Evolutionary conservation across 1,140 invertebrate genomes (phyloP).

Genomic region (Proales similis): DNA sequence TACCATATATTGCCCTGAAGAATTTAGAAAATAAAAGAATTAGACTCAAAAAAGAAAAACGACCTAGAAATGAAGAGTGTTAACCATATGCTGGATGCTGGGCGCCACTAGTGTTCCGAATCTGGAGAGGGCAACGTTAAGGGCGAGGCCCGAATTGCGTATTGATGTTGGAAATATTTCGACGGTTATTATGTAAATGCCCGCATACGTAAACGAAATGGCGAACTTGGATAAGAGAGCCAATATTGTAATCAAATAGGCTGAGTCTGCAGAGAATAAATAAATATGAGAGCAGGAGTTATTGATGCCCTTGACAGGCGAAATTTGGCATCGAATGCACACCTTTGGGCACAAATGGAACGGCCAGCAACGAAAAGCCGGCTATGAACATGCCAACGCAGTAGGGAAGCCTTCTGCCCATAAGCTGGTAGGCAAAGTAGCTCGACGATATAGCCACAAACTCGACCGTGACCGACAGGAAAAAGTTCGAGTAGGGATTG

Average conservation of each 20-base stretch:
- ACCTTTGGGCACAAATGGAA: slow-evolving; percentile 27
- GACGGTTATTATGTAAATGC: slow-evolving; percentile 50
- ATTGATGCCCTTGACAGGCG: too few relatives aligned
- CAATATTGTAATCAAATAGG: slow-evolving; percentile 37
- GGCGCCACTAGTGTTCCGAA: slow-evolving; percentile 56
- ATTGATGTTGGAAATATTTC: slow-evolving; percentile 55
- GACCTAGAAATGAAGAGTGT: not conserved
- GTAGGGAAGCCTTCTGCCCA: slow-evolving; percentile 31
- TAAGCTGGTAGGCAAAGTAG: not conserved
- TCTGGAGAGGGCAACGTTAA: slow-evolving; percentile 55
- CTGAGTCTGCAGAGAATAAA: not conserved
- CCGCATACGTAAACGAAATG: slow-evolving; percentile 43
- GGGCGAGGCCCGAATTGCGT: slow-evolving; percentile 54
- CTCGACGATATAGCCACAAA: not conserved
- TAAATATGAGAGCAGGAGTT: not conserved
- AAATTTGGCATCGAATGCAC: not conserved
- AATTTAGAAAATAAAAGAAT: too few relatives aligned
- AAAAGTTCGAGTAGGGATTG: slow-evolving; percentile 36
- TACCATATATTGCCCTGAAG: slow-evolving; percentile 14
- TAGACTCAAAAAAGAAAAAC: not conserved
- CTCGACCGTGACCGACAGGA: slow-evolving; percentile 12
- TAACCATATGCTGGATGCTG: slow-evolving; percentile 1
- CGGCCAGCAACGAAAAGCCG: slow-evolving; percentile 14
- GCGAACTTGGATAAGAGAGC: slow-evolving; percentile 44
- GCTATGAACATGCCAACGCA: not conserved